Evolutionary conservation across 92 coral and sea anemone genomes (phyloP), one percentile per base, ranked within the genome.

Genomic region (Meandrina meandrites): DNA sequence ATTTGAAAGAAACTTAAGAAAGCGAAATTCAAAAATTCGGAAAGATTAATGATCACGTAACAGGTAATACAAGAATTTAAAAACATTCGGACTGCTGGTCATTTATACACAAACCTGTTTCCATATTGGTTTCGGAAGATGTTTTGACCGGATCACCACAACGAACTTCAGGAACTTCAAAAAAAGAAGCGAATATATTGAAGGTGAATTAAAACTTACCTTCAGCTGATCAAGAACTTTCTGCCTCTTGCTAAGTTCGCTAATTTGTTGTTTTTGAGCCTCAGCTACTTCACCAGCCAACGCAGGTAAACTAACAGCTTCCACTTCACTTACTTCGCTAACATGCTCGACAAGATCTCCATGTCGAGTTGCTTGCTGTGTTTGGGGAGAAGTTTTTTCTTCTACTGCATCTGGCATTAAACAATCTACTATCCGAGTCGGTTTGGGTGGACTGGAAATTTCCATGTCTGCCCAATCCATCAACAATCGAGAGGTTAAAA

Each of bases 281-380:
- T 88, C 89, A 22, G 93, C 95, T 5, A 95, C 98, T 72, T 95
- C 95, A 35, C 96, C 98, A 45, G 98, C 95, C 79, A 95, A 85
- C n/a, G 91, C 95, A 57, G 98, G 93, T 12, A 86, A 73, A 83
- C 85, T 86, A 14, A 72, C 64, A 3, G 53, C 27, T 9, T 86
- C 84, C 50, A 31, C n/a, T 17, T 34, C 22, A 28, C 67, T 71
- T 45, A 18, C 82, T 19, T 78, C 47, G 73, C 74, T 71, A 35
- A 57, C 51, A 69, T 89, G 31, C 47, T 81, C 86, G 35, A 36
- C 32, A 45, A 16, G 36, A 57, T 1, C 40, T 21, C 56, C 58
- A 56, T 16, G 24, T 73, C 32, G 51, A 72, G 28, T 47, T 48
- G 70, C 54, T 47, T 83, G 18, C 37, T 40, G 53, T 10, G 15